Evolutionary conservation across 1,140 invertebrate genomes (phyloP).

Genomic region (Neuroterus valhalla): DNA sequence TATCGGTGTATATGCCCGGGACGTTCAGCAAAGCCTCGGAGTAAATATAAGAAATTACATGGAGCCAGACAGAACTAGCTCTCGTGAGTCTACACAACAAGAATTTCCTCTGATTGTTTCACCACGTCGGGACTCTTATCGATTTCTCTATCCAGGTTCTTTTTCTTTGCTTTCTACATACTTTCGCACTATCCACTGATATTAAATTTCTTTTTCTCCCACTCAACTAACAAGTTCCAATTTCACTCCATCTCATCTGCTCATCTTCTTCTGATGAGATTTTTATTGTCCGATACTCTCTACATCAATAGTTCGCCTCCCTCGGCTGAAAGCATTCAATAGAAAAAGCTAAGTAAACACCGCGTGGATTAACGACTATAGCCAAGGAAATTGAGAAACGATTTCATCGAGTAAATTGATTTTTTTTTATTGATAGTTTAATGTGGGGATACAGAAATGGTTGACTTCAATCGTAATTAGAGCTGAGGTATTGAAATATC

Average conservation of each 20-base stretch:
- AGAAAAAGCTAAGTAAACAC: background rate
- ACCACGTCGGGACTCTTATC: constrained; percentile 59
- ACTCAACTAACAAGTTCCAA: constrained; percentile 6
- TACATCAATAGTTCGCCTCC: background rate
- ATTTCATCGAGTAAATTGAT: background rate
- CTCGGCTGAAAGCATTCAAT: background rate
- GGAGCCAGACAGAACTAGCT: constrained; percentile 72
- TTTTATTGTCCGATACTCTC: background rate
- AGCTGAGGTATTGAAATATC: no score
- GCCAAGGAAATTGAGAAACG: background rate
- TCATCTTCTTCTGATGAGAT: background rate
- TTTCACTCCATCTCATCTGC: constrained; percentile 1
- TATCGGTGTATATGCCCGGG: constrained; percentile 83
- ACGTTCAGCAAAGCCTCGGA: constrained; percentile 87
- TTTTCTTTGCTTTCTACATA: constrained; percentile 42
- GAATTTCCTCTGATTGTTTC: constrained; percentile 51
- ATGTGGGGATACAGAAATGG: no score
- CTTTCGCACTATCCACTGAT: constrained; percentile 35
- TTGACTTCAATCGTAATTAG: no score
- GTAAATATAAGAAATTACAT: constrained; percentile 86
- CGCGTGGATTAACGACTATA: background rate
- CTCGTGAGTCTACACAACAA: constrained; percentile 54
- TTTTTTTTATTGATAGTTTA: background rate
- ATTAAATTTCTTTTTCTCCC: constrained; percentile 9
- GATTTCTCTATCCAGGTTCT: constrained; percentile 67